Conservation (phyloP, 2,797 vertebrate species). For the Lates japonicus region DNA sequence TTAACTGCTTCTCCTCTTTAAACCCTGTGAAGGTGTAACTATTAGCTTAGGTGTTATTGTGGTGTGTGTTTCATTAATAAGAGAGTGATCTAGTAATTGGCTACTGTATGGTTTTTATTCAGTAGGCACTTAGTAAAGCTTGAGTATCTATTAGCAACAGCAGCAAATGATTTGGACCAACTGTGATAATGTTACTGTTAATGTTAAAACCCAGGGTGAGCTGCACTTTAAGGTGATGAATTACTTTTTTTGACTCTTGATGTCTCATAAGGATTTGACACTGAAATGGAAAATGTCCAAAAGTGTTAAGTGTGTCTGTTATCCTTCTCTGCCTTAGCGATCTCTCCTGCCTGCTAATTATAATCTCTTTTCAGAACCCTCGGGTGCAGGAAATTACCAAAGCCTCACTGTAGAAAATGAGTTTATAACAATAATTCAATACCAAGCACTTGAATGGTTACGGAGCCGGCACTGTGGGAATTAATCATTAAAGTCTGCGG, state of each 20-base stretch:
- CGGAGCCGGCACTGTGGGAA: constrained; percentile 43
- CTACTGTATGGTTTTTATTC: not conserved
- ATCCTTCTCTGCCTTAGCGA: constrained; percentile 14
- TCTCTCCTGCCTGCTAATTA: constrained; percentile 54
- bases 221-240: constrained; percentile 18
- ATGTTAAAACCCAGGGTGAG: constrained; percentile 3
- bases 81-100: not conserved
- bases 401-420: constrained; percentile 50
- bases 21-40: not conserved
- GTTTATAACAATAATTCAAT: constrained; percentile 64
- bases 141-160: constrained; percentile 22
- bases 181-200: not conserved
- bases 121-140: constrained; percentile 32
- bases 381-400: constrained; percentile 59
- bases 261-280: constrained; percentile 18
- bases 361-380: constrained; percentile 44
- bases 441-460: constrained; percentile 45
- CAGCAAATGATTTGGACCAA: not conserved
- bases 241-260: constrained; percentile 9
- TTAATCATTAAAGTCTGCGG: constrained; percentile 32
- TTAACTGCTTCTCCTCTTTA: not conserved
- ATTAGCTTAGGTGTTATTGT: not conserved
- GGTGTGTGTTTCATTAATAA: not conserved
- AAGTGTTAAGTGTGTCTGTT: constrained; percentile 33
- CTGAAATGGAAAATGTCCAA: constrained; percentile 37